phyloP scores from a whole-genome alignment of 2,113 vertebrate genomes.

The Psittacula cyanocephala region DNA sequence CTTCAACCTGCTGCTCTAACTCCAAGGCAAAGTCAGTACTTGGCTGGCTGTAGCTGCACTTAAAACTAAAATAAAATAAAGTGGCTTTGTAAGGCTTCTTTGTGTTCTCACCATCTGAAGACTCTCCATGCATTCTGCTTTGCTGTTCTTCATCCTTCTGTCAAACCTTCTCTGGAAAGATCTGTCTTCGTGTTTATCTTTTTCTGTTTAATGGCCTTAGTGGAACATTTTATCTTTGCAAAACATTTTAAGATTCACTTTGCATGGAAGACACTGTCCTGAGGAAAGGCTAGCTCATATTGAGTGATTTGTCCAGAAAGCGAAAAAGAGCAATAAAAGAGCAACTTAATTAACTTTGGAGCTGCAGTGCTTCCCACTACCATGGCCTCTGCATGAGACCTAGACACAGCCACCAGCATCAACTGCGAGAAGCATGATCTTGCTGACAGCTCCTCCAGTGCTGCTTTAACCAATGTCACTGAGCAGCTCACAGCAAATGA shows the following conservation, averaged over 20 bases:
- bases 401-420: background rate
- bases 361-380: background rate
- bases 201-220: background rate
- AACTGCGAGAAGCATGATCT: background rate
- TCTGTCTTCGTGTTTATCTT: background rate
- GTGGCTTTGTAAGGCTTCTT: background rate
- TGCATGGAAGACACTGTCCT: slow-evolving; percentile 4
- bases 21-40: background rate
- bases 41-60: background rate
- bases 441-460: slow-evolving; percentile 29
- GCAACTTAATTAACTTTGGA: background rate
- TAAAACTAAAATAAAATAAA: background rate
- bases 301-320: background rate
- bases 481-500: slow-evolving; percentile 9
- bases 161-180: background rate
- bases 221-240: background rate
- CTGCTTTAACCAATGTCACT: background rate
- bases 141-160: background rate
- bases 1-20: background rate
- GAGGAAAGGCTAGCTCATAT: background rate
- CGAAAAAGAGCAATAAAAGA: background rate
- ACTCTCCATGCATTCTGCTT: background rate
- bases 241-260: background rate
- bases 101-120: background rate
- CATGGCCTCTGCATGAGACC: background rate